Percentiles rank a stretch among this genome's conserved stretches.
Conservation (phyloP, 2,797 vertebrate species). For the Pangasius mekongensis region DNA sequence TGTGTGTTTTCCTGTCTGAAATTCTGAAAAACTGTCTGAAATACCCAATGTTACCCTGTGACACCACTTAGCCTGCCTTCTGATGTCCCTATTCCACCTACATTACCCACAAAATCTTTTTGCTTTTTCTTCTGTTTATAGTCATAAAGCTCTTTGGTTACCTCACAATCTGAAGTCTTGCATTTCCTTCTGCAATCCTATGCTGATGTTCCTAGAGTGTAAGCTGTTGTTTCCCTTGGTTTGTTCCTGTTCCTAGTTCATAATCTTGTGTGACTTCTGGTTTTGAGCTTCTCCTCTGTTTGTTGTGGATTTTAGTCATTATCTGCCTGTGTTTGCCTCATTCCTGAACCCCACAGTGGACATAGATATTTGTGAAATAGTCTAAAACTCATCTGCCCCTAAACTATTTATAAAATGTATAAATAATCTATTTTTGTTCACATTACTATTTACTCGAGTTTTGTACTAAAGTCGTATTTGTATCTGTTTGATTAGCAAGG, state of each 20-base stretch:
- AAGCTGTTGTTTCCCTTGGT: neutral
- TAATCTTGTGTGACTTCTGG: neutral
- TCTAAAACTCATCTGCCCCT: neutral
- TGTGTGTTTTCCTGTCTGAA: too few species aligned
- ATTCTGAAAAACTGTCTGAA: neutral
- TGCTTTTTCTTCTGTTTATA: neutral
- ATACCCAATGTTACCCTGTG: neutral
- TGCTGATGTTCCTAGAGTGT: neutral
- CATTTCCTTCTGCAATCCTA: neutral
- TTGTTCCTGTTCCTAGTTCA: neutral
- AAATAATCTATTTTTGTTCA: neutral
- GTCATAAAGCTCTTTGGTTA: neutral
- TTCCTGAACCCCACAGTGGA: neutral
- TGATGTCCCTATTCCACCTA: neutral
- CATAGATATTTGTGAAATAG: too few species aligned
- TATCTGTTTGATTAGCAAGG: neutral
- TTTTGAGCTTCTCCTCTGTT: neutral
- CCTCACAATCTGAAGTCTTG: neutral
- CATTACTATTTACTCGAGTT: neutral
- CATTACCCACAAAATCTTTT: neutral
- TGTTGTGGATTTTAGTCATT: neutral
- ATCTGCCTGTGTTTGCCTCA: neutral
- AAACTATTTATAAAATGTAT: neutral
- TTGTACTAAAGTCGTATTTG: neutral
- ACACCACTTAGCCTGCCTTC: neutral